Evolutionary conservation across 1,140 invertebrate genomes (phyloP).

Genomic region (Danaus melanippus): DNA sequence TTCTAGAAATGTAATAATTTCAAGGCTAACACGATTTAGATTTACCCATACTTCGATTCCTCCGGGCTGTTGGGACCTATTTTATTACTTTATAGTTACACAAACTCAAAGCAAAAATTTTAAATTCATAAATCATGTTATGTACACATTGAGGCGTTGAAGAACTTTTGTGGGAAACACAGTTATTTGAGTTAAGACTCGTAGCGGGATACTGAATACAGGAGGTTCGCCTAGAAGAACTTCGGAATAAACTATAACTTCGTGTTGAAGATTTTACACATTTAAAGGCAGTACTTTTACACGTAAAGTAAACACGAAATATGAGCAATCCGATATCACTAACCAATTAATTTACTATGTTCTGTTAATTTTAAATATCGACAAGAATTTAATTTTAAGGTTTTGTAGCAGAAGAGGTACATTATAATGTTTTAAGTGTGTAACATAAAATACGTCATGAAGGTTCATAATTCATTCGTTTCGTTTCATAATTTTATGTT

Average conservation of each 20-base stretch:
- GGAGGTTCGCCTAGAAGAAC: constrained; percentile 13
- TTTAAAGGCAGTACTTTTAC: constrained; percentile 11
- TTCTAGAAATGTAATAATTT: no score
- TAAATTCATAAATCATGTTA: constrained; percentile 27
- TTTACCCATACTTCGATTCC: no score
- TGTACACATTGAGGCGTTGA: constrained; percentile 22
- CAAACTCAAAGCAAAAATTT: constrained; percentile 22
- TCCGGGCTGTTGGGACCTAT: constrained; percentile 11
- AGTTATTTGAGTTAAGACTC: constrained; percentile 27
- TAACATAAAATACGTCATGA: no score
- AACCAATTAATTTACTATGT: neutral
- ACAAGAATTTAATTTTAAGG: no score
- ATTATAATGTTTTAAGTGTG: no score
- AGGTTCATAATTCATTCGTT: no score
- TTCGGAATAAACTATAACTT: constrained; percentile 6
- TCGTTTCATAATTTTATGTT: no score
- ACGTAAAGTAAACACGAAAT: neutral
- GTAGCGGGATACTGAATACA: constrained; percentile 18
- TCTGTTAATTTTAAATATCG: no score
- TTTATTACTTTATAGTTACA: constrained; percentile 20
- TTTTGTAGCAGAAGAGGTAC: no score
- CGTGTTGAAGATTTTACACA: constrained; percentile 7
- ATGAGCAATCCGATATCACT: neutral
- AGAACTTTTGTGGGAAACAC: constrained; percentile 25
- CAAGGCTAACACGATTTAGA: no score